A percentile compares a stretch with the other conserved stretches of the same genome.
phyloP scores from a whole-genome alignment of 2,888 invertebrate species.

The Folsomia candida region DNA sequence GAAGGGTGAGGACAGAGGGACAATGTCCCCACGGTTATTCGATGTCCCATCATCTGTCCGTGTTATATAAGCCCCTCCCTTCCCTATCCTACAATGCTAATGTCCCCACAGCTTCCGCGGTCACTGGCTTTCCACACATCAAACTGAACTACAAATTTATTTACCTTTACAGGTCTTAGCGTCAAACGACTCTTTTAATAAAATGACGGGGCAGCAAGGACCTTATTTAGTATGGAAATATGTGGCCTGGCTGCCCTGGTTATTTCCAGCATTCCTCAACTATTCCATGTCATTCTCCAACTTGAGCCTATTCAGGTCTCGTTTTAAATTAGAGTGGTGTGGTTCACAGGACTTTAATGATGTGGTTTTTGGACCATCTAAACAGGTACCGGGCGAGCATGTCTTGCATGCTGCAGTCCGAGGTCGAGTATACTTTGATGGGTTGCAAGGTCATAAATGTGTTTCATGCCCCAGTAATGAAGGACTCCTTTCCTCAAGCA shows the following conservation, averaged over 20 bases:
- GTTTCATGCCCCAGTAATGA: constrained; percentile 35
- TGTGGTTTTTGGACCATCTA: no score
- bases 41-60: no score
- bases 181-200: constrained; percentile 23
- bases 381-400: constrained; percentile 31
- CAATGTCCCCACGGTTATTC: no score
- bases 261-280: constrained; percentile 22
- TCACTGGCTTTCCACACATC: no score
- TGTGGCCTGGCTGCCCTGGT: constrained; percentile 23
- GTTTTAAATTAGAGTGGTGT: no score
- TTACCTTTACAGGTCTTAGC: no score
- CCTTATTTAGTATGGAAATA: constrained; percentile 35
- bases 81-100: no score
- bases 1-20: no score
- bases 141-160: no score
- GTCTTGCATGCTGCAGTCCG: constrained; percentile 33
- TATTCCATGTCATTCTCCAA: constrained; percentile 13
- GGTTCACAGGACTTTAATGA: no score
- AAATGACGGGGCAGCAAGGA: constrained; percentile 18
- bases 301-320: constrained; percentile 23
- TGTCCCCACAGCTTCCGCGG: no score
- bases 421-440: constrained; percentile 25
- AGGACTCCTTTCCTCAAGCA: constrained; percentile 33
- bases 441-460: constrained; percentile 30
- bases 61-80: no score